phyloP scores from a whole-genome alignment of 2,797 vertebrate genomes.

The Fistularia tabacaria region DNA sequence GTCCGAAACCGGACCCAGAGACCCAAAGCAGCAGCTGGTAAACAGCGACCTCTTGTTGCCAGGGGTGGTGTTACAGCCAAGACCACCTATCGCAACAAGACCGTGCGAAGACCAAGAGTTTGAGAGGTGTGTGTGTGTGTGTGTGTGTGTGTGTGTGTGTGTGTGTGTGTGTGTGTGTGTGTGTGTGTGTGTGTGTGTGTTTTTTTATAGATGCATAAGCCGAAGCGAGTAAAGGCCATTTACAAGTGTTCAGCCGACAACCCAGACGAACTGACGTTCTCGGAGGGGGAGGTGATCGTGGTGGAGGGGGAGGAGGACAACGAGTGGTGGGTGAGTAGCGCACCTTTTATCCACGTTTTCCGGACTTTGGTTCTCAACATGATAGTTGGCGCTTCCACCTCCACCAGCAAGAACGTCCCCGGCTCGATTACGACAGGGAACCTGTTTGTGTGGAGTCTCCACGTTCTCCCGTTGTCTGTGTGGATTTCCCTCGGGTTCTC shows the following conservation, averaged over 20 bases:
- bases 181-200: conserved; percentile 16
- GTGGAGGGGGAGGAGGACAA: conserved; percentile 93
- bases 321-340: conserved; percentile 94
- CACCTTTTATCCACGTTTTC: neutral
- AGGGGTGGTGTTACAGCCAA: too few relatives aligned
- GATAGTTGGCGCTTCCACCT: too few relatives aligned
- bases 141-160: conserved; percentile 5
- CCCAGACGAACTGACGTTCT: conserved; percentile 90
- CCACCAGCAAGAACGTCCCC: neutral
- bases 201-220: conserved; percentile 79
- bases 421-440: too few relatives aligned
- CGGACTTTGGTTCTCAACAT: too few relatives aligned
- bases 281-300: conserved; percentile 89
- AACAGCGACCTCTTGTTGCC: neutral
- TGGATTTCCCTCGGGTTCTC: neutral
- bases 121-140: neutral
- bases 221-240: conserved; percentile 88
- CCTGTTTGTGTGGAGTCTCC: neutral
- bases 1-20: neutral
- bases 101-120: neutral
- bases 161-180: conserved; percentile 14
- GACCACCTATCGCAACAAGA: neutral
- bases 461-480: neutral
- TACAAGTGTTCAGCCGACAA: conserved; percentile 92
- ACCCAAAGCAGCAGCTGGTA: neutral